A percentile compares a stretch with the other conserved stretches of the same genome.
Conservation (phyloP, 2,797 vertebrate genomes). For the Pogonophryne albipinna region DNA sequence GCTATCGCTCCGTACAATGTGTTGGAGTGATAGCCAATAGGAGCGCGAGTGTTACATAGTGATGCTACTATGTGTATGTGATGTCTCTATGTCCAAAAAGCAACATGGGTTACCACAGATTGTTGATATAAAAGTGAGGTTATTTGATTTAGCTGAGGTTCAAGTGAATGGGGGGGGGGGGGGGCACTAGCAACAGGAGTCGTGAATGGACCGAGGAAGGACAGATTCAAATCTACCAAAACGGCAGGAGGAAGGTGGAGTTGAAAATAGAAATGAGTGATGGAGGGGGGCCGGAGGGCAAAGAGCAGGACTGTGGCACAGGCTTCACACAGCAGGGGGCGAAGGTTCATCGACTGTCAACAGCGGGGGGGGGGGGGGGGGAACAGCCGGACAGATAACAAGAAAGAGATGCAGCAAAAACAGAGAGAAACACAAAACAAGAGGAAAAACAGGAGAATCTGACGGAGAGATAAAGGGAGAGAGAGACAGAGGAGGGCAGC, state of each 20-base stretch:
- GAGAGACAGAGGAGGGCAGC: conserved; percentile 14
- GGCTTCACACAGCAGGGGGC: conserved; percentile 51
- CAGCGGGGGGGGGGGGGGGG: conserved; percentile 45
- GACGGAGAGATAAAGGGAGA: too few species aligned
- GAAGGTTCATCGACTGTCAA: conserved; percentile 53
- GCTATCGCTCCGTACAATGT: too few species aligned
- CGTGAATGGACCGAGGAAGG: not conserved
- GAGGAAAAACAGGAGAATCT: not conserved
- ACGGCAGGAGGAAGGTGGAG: conserved; percentile 25
- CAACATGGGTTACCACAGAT: too few species aligned
- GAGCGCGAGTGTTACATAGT: too few species aligned
- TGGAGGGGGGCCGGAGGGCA: conserved; percentile 42
- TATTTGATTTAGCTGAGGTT: not conserved
- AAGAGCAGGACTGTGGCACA: conserved; percentile 36
- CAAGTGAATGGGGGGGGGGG: not conserved
- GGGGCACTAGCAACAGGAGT: not conserved
- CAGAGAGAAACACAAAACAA: not conserved
- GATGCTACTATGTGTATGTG: too few species aligned
- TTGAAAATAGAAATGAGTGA: conserved; percentile 20
- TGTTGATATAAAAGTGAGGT: too few species aligned
- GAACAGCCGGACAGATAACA: conserved; percentile 40
- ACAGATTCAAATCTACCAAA: conserved; percentile 15
- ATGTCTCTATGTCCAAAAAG: too few species aligned
- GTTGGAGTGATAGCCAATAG: too few species aligned
- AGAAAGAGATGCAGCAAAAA: conserved; percentile 6